Evolutionary conservation across 2,888 invertebrate species (phyloP).

Genomic region (Lydus trimaculatus): DNA sequence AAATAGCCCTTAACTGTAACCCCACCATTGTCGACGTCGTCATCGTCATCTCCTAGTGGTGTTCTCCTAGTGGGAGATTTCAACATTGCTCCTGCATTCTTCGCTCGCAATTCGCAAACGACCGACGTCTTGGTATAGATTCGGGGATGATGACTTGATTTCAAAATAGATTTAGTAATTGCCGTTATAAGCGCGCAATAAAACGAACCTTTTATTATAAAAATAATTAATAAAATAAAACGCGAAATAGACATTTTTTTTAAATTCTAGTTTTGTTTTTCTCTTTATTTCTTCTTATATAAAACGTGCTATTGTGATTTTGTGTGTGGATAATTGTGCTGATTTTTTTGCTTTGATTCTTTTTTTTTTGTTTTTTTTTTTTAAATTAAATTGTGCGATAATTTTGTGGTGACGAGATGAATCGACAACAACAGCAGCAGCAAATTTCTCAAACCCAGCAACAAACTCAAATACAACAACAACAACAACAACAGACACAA

Average conservation of each 20-base stretch:
- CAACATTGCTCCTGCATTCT: constrained; percentile 67
- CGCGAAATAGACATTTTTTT: constrained; percentile 45
- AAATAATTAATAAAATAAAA: constrained; percentile 41
- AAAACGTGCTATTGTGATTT: constrained; percentile 50
- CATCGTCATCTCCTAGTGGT: constrained; percentile 30
- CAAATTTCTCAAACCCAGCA: constrained; percentile 42
- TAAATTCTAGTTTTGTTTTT: constrained; percentile 25
- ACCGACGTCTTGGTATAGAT: constrained; percentile 88
- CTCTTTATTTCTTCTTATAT: constrained; percentile 20
- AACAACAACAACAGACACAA: constrained; percentile 58
- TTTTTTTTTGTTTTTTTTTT: constrained; percentile 50
- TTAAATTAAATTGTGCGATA: constrained; percentile 46
- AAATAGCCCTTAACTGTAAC: constrained; percentile 50
- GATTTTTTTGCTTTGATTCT: constrained; percentile 48
- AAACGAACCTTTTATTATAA: constrained; percentile 42
- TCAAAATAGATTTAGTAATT: constrained; percentile 62
- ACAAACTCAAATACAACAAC: constrained; percentile 53
- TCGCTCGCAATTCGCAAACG: constrained; percentile 92
- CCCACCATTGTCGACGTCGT: constrained; percentile 17
- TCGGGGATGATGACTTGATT: constrained; percentile 79
- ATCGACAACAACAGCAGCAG: constrained; percentile 73
- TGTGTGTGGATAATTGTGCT: constrained; percentile 49
- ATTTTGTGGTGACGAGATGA: constrained; percentile 69
- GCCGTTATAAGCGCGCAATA: constrained; percentile 61
- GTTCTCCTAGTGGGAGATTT: constrained; percentile 53